Conservation (phyloP, 2,888 invertebrate species). For the Seladonia tumulorum region DNA sequence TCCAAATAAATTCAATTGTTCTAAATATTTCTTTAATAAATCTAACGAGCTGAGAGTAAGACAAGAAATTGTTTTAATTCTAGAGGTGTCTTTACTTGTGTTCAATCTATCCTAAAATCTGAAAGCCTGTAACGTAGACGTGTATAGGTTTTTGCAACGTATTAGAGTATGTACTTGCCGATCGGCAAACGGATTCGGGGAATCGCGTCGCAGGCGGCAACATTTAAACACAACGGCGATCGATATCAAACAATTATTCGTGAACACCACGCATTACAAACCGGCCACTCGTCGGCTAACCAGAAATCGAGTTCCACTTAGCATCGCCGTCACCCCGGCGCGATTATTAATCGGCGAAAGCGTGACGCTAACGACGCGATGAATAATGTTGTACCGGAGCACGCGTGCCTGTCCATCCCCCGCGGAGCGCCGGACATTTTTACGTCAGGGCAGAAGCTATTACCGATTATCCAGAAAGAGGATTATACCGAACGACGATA, state of each 20-base stretch:
- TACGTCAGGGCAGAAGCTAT: slow-evolving; percentile 18
- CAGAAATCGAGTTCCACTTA: slow-evolving; percentile 23
- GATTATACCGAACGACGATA: slow-evolving; percentile 8
- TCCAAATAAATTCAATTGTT: too few species aligned
- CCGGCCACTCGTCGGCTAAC: slow-evolving; percentile 10
- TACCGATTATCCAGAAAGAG: slow-evolving; percentile 21
- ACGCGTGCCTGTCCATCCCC: not conserved
- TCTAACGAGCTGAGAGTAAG: too few species aligned
- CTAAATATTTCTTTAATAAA: too few species aligned
- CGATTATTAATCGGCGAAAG: slow-evolving; percentile 18
- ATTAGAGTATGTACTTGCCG: too few species aligned
- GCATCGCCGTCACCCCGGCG: not conserved
- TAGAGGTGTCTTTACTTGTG: too few species aligned
- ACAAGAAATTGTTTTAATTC: too few species aligned
- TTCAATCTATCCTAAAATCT: too few species aligned
- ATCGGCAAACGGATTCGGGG: not conserved
- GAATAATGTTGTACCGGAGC: slow-evolving; percentile 10
- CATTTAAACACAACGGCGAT: not conserved
- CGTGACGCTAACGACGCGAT: slow-evolving; percentile 23
- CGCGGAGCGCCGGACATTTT: not conserved
- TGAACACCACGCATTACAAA: slow-evolving; percentile 8
- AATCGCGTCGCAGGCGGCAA: not conserved
- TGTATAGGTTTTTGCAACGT: too few species aligned
- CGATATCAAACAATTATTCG: slow-evolving; percentile 12
- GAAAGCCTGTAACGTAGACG: too few species aligned